Conservation (phyloP, 2,113 vertebrate genomes). For the Rhabdomys dilectus region DNA sequence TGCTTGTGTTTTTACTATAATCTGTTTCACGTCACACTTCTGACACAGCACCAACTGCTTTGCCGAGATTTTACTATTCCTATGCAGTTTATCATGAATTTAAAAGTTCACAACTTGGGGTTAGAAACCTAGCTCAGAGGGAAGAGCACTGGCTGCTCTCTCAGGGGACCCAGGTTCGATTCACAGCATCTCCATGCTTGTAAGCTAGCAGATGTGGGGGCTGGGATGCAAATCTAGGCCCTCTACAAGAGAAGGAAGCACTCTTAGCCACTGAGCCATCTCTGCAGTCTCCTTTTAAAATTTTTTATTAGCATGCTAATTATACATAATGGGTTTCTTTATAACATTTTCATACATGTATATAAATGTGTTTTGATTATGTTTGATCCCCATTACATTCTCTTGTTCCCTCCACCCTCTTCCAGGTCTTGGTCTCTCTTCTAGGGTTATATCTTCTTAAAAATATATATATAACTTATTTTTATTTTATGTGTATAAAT, state of each 20-base stretch:
- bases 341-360: not conserved
- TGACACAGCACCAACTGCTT: not conserved
- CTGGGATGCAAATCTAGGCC: not conserved
- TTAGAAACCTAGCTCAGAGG: not conserved
- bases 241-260: not conserved
- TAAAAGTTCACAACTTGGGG: not conserved
- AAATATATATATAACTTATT: not conserved
- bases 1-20: not conserved
- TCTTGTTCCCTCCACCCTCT: not conserved
- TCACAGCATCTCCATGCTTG: not conserved
- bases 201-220: not conserved
- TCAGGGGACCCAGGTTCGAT: not conserved
- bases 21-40: too few species aligned
- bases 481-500: not conserved
- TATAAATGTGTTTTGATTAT: not conserved
- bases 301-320: not conserved
- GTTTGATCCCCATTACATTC: not conserved
- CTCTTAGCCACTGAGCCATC: not conserved
- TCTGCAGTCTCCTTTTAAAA: not conserved
- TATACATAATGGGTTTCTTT: not conserved
- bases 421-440: not conserved
- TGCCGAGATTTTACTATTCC: not conserved
- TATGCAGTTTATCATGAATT: not conserved
- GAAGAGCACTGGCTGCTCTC: not conserved
- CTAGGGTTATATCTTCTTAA: not conserved